Evolutionary conservation across 2,113 vertebrate genomes (phyloP).

Genomic region (Corythaixoides concolor): DNA sequence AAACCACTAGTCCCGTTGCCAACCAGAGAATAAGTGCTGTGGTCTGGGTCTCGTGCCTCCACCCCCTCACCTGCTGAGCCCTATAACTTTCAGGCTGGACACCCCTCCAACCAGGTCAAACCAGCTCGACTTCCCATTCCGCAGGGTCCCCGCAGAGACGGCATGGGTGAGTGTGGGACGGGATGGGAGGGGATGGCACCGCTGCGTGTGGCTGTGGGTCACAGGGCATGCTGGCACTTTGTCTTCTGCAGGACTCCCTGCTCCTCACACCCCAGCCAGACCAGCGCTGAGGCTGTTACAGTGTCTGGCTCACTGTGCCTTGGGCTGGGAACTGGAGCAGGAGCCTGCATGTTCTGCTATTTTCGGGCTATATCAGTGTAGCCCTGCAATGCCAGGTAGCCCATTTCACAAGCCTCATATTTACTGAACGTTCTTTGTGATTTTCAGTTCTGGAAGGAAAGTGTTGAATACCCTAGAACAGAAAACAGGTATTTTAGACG

Average conservation of each 20-base stretch:
- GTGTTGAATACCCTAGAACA: not conserved
- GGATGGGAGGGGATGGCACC: not conserved
- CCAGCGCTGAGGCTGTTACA: fast-evolving
- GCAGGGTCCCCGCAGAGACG: not conserved
- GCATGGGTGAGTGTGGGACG: constrained; percentile 47
- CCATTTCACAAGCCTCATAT: not conserved
- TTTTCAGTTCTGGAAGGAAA: not conserved
- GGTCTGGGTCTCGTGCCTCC: constrained; percentile 22
- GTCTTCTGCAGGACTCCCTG: not conserved
- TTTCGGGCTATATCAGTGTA: not conserved
- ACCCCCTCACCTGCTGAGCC: not conserved
- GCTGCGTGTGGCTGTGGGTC: not conserved
- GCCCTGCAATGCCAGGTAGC: not conserved
- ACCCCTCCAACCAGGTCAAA: not conserved
- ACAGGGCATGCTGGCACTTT: not conserved
- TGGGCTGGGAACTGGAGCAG: not conserved
- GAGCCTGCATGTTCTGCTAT: not conserved
- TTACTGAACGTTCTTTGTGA: not conserved
- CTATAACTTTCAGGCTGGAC: constrained; percentile 50
- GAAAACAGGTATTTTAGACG: not conserved
- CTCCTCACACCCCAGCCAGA: not conserved
- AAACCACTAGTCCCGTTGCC: not conserved
- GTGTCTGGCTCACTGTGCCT: not conserved
- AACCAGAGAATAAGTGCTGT: not conserved
- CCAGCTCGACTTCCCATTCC: not conserved